A percentile compares a stretch with the other conserved stretches of the same genome.
Evolutionary conservation across 2,797 vertebrate genomes (phyloP).

Genomic region (Silurus aristotelis): DNA sequence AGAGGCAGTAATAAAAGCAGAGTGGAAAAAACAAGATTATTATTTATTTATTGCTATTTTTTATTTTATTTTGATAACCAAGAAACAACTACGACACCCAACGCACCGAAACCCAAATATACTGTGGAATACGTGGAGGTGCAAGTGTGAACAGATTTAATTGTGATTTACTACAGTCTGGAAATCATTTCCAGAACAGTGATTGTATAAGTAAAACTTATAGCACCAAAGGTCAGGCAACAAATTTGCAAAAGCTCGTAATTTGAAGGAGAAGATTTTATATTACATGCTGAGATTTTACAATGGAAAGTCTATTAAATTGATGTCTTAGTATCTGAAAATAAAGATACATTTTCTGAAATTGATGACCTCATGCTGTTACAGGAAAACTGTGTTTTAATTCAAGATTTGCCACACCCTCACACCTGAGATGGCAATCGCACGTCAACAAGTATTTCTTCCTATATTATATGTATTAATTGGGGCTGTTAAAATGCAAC

Average conservation of each 20-base stretch:
- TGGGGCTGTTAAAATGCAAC: too few species aligned
- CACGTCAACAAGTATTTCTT: background rate
- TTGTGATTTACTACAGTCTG: constrained; percentile 5
- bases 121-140: background rate
- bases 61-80: background rate
- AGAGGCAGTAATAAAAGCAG: background rate
- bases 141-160: background rate
- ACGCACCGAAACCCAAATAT: background rate
- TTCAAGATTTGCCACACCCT: background rate
- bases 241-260: background rate
- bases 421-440: background rate
- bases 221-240: background rate
- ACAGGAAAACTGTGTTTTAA: background rate
- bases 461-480: background rate
- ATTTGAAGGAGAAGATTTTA: background rate
- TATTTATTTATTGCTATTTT: too few species aligned
- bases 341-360: background rate
- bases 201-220: background rate
- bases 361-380: background rate
- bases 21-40: background rate
- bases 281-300: background rate
- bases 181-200: background rate
- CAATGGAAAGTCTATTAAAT: background rate
- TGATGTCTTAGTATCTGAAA: background rate
- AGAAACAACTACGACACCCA: background rate